Conservation (phyloP, 2,888 invertebrate species). For the Graphium colonna region DNA sequence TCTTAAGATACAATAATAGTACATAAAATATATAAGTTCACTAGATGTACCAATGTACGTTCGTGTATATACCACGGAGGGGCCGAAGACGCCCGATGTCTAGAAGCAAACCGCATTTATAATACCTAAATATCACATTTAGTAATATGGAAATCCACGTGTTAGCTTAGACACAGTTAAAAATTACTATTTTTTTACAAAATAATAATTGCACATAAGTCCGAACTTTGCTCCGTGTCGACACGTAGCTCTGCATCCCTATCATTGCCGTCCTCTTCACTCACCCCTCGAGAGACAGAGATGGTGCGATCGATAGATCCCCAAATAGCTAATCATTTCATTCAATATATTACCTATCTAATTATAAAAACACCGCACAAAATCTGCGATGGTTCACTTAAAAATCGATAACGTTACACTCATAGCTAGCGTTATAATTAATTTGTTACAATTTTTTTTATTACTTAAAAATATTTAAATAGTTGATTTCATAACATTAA, state of each 20-base stretch:
- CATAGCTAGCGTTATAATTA: conserved; percentile 79
- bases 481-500: conserved; percentile 77
- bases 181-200: conserved; percentile 76
- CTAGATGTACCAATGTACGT: conserved; percentile 71
- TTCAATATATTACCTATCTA: conserved; percentile 82
- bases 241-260: conserved; percentile 49
- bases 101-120: conserved; percentile 68
- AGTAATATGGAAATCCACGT: conserved; percentile 80
- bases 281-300: conserved; percentile 46
- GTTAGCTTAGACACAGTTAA: conserved; percentile 77
- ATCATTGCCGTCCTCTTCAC: conserved; percentile 40
- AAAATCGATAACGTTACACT: conserved; percentile 79
- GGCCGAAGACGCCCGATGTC: conserved; percentile 44
- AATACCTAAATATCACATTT: conserved; percentile 81
- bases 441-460: conserved; percentile 77
- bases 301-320: conserved; percentile 55
- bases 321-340: conserved; percentile 75
- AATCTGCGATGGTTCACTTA: conserved; percentile 77
- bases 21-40: conserved; percentile 80
- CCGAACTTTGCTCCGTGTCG: conserved; percentile 60
- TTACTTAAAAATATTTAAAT: conserved; percentile 76
- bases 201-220: conserved; percentile 81
- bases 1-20: conserved; percentile 79
- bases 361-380: conserved; percentile 80
- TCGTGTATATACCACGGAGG: conserved; percentile 56